phyloP scores from a whole-genome alignment of 2,113 vertebrate species.

The Plotosus lineatus region DNA sequence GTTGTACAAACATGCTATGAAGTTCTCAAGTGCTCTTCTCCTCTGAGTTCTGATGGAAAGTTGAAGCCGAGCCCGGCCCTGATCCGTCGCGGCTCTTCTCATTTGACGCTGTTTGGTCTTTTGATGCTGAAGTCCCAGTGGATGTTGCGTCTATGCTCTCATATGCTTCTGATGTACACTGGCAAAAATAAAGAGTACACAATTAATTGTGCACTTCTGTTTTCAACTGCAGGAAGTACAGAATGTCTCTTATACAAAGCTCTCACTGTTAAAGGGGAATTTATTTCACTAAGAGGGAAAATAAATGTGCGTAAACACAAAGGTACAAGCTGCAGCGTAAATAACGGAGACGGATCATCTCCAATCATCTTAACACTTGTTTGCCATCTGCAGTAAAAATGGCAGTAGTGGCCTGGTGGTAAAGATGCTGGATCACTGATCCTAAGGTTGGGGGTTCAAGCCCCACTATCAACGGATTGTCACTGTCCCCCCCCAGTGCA shows the following conservation, averaged over 20 bases:
- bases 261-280: not conserved
- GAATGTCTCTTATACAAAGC: not conserved
- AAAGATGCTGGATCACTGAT: too few species aligned
- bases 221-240: not conserved
- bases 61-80: conserved; percentile 35
- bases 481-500: too few species aligned
- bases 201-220: not conserved
- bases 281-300: not conserved
- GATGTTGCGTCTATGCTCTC: conserved; percentile 70
- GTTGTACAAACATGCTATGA: conserved; percentile 60
- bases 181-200: conserved; percentile 38
- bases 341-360: not conserved
- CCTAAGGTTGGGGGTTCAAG: too few species aligned
- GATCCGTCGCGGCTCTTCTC: conserved; percentile 70
- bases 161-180: conserved; percentile 80
- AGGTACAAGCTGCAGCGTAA: not conserved
- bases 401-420: too few species aligned
- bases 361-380: not conserved
- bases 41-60: conserved; percentile 60
- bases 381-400: not conserved
- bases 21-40: conserved; percentile 66
- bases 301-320: not conserved
- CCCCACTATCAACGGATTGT: too few species aligned
- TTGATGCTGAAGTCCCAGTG: conserved; percentile 54
- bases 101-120: conserved; percentile 55